Base-by-base conservation (phyloP, 2,113 vertebrate genomes). In the Microcebus lehilahytsara region DNA sequence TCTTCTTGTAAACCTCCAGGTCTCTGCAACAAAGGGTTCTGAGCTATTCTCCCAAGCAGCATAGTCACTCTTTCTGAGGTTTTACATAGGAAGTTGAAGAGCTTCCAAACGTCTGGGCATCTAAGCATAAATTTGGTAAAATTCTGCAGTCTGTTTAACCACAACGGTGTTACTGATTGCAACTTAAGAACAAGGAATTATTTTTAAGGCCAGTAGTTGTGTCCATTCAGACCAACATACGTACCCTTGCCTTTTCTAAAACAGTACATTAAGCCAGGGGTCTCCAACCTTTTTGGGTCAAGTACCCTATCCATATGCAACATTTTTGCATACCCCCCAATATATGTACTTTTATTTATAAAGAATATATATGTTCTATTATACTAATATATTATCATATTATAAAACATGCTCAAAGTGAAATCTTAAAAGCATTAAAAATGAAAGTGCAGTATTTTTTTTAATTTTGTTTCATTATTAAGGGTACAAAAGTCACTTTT, bases 381-480 rank as follows among this genome's bases (percentile, higher is more conserved):
- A 67, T 0, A 75, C 17, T 77, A 95, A 53, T 71, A 77, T 42
- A 85, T 71, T 79, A 87, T 64, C n/a, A 37, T 51, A 66, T 64
- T 89, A 77, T 0, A 89, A 97, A 94, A 34, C 13, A 86, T 86
- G 30, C 7, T 22, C 53, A 93, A 86, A 79, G 78, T 96, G 58
- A 93, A 96, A 85, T 85, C 25, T 51, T 85, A 71, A 87, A 90
- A 88, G 51, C 11, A 89, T 93, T 78, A 72, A 74, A 80, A 91
- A 80, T 64, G 2, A 89, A 84, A 78, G 60, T 85, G 9, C 2
- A 92, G 23, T 84, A 66, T 95, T 93, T 89, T 42, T 91, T 92
- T 89, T 81, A 85, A 85, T 83, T 96, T 92, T 80, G 34, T 66
- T 97, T 77, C 19, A 80, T 81, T 88, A 95, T 64, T 91, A 85